Conservation (phyloP, 2,797 vertebrate genomes). For the Anableps anableps region DNA sequence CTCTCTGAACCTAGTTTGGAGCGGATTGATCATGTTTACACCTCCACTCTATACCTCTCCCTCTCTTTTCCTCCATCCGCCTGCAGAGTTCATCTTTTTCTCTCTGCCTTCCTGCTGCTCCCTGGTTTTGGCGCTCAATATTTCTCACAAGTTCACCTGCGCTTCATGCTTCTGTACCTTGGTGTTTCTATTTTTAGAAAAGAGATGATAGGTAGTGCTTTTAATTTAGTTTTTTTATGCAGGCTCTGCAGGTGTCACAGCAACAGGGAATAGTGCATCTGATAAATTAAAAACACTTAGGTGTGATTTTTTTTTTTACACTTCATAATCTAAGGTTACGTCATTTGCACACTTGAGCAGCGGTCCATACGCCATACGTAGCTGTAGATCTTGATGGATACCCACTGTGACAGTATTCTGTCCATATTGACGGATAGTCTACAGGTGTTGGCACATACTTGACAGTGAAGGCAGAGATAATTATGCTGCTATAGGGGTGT, state of each 20-base stretch:
- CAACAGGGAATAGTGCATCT: conserved; percentile 3
- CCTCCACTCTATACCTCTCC: conserved; percentile 62
- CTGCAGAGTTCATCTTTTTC: conserved; percentile 58
- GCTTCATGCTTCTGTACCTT: conserved; percentile 6
- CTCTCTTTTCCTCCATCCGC: conserved; percentile 36
- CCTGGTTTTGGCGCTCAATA: conserved; percentile 25
- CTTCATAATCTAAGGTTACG: not conserved
- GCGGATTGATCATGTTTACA: conserved; percentile 81
- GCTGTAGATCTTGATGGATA: not conserved
- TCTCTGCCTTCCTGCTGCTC: conserved; percentile 31
- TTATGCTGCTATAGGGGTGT: conserved; percentile 64
- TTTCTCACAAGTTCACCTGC: conserved; percentile 25
- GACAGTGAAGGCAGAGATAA: conserved; percentile 59
- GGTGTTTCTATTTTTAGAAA: conserved; percentile 30
- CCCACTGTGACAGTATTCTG: conserved; percentile 34
- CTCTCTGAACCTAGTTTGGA: conserved; percentile 75
- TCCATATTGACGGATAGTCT: conserved; percentile 51
- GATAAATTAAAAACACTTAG: conserved; percentile 18
- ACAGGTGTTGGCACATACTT: conserved; percentile 49
- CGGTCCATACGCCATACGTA: not conserved
- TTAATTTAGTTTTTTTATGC: conserved; percentile 43
- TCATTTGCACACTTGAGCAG: conserved; percentile 3
- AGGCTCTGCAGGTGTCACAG: conserved; percentile 16
- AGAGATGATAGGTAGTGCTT: conserved; percentile 21
- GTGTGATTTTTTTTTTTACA: conserved; percentile 24